Evolutionary conservation across 1,140 invertebrate genomes (phyloP).

Genomic region (Caerostris darwini): DNA sequence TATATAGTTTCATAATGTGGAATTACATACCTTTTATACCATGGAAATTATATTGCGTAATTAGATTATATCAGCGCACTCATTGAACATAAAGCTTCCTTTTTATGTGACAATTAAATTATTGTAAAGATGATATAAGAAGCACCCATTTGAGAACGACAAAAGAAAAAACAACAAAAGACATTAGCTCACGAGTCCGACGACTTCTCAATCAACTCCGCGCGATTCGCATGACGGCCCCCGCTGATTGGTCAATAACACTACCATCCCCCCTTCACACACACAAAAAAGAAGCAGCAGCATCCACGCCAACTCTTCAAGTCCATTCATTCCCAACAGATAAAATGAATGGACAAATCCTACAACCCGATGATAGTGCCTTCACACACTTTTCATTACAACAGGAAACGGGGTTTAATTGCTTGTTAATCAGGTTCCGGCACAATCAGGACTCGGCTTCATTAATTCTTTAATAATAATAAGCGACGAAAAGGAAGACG

Average conservation of each 20-base stretch:
- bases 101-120: neutral
- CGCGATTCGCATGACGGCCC: conserved; percentile 11
- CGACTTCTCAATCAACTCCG: conserved; percentile 8
- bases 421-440: conserved; percentile 69
- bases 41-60: too few relatives aligned
- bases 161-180: neutral
- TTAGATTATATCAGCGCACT: too few relatives aligned
- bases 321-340: neutral
- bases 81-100: too few relatives aligned
- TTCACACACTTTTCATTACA: conserved; percentile 30
- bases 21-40: too few relatives aligned
- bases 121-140: too few relatives aligned
- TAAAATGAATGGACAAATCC: neutral
- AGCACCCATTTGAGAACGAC: neutral
- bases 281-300: neutral
- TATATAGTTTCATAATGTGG: too few relatives aligned
- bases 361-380: neutral
- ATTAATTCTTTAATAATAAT: conserved; percentile 59
- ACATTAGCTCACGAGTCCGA: neutral
- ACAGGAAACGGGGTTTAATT: conserved; percentile 70
- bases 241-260: conserved; percentile 39
- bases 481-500: neutral
- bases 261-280: neutral
- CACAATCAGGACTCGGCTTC: conserved; percentile 40
- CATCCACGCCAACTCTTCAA: conserved; percentile 13